phyloP scores from a whole-genome alignment of 1,140 invertebrate species.

The Oncopeltus fasciatus region DNA sequence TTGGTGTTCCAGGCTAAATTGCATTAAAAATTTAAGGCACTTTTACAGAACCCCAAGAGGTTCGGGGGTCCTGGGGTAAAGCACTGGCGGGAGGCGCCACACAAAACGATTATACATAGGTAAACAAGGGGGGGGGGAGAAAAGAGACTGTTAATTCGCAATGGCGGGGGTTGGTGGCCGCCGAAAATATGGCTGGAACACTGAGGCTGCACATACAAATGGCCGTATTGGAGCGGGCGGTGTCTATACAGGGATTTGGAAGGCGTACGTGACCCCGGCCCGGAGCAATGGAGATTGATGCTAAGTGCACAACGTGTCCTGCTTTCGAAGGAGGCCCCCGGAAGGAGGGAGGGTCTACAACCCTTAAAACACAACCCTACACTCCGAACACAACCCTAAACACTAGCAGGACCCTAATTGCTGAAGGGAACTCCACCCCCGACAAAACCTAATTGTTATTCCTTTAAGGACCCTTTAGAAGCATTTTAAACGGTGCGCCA shows the following conservation, averaged over 20 bases:
- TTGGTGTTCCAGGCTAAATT: conserved; percentile 2
- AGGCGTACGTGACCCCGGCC: not conserved
- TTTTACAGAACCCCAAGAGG: no score
- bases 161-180: no score
- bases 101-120: conserved; percentile 7
- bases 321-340: not conserved
- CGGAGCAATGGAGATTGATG: not conserved
- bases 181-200: not conserved
- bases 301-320: not conserved
- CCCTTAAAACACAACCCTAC: not conserved
- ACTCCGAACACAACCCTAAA: not conserved
- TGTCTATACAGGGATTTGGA: not conserved
- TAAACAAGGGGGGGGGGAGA: not conserved
- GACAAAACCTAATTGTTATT: not conserved
- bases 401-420: not conserved
- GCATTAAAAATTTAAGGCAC: conserved; percentile 3
- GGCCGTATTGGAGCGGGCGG: conserved; percentile 7
- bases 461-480: not conserved
- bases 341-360: conserved; percentile 2
- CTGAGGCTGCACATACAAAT: not conserved
- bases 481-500: not conserved
- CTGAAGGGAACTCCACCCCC: not conserved
- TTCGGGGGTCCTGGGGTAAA: no score
- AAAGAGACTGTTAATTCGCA: conserved; percentile 5
- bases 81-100: not conserved